These are phyloP conservation scores for Parapristionchus giblindavisi DNA, from an alignment of 2,888 invertebrate genomes.

Conservation along the genomic window DNA sequence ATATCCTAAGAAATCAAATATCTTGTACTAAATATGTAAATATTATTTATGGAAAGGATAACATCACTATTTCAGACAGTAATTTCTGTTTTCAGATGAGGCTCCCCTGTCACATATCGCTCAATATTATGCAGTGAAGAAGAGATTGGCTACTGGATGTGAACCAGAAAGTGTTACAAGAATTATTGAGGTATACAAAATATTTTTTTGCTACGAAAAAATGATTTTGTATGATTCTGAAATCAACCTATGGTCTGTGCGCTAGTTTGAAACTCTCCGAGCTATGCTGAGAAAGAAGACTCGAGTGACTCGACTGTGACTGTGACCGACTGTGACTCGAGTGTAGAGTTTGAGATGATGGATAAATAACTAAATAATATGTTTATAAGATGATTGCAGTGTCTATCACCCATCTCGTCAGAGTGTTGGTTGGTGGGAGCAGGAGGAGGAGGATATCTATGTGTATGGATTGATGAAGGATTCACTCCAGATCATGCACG, in stretches of 20 bases:
- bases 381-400: not conserved
- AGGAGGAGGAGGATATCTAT: conserved; percentile 64
- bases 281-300: too few species aligned
- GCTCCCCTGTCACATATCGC: conserved; percentile 49
- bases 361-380: not conserved
- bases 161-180: conserved; percentile 53
- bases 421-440: conserved; percentile 60
- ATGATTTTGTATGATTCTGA: too few species aligned
- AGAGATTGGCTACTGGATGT: conserved; percentile 53
- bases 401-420: conserved; percentile 9
- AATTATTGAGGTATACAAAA: conserved; percentile 41
- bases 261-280: too few species aligned
- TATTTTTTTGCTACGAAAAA: too few species aligned
- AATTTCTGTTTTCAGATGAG: not conserved
- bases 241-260: too few species aligned
- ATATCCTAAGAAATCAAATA: too few species aligned
- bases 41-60: too few species aligned
- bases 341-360: not conserved
- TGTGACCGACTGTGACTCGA: too few species aligned
- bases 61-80: not conserved
- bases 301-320: too few species aligned
- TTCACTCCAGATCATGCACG: conserved; percentile 5
- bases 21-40: too few species aligned
- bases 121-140: conserved; percentile 56
- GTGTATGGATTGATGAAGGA: conserved; percentile 47